Base-by-base conservation (phyloP, 2,888 invertebrate species). In the Ennomos erosarius region DNA sequence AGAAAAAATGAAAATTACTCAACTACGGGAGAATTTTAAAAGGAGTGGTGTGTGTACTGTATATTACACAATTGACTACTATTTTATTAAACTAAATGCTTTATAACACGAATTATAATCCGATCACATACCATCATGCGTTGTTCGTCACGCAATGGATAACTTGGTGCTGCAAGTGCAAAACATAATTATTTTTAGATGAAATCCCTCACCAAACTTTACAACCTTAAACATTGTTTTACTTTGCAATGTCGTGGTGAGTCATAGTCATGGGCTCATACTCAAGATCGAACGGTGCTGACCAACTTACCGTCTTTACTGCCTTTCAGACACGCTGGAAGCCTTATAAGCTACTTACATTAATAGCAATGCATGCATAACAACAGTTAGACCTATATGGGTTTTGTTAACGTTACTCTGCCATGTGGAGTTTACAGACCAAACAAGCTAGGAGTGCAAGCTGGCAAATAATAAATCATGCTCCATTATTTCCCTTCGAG, bases 221-320 rank as follows among this genome's bases (percentile, higher is more conserved):
- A 33, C 50, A 61, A 26, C 6, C 6, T 26, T 26, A 26, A 26
- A 72, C 42, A 52, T 33, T 33, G 74, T 81, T 82, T 81, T 70
- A 75, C 77, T 79, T 76, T 71, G 65, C 73, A 71, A 74, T 79
- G 78, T 76, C 63, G 68, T 55, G 61, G 78, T 85, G 85, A 87
- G 71, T 86, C 86, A 85, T 71, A n/a, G 5, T 26, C 26, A 26
- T 26, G 26, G 4, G 26, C 26, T 38, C n/a, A 38, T 8, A 64
- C 54, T 70, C 71, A 64, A 75, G 76, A 84, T 74, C 76, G 78
- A 79, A 68, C 80, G 76, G 75, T 81, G 64, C 45, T 11, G 57
- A 54, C 64, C 65, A 79, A 82, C 75, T 81, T 81, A 73, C 65
- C 64, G 70, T 74, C 72, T 81, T 85, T 85, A 84, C 82, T 81